Evolutionary conservation across 2,113 vertebrate species (phyloP), one percentile per base, ranked within the genome.

Genomic region (Excalfactoria chinensis): DNA sequence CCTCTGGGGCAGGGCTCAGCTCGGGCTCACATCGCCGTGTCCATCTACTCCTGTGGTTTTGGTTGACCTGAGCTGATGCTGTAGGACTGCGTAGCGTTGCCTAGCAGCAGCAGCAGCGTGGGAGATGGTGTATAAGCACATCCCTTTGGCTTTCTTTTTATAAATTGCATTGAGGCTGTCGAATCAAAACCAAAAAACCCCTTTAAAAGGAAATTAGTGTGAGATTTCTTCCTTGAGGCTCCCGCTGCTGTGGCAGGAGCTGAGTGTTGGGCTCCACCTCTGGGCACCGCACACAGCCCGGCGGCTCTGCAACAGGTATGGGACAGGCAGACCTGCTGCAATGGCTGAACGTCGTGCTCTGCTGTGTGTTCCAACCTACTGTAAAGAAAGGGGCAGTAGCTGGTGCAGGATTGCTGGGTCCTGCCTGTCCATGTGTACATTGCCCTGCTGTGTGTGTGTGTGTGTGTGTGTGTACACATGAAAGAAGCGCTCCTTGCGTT

Each of bases 291-390:
- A 13, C 0, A 2, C 78, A 82, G 75, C 44, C 40, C 35, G 35
- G 89, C 74, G 51, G 87, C 40, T 70, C 74, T 68, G 73, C 67
- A 55, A 76, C 82, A 40, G 92, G 44, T 40, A 30, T 60, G 67
- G 49, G 25, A 26, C 55, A 58, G 53, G 25, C 72, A 84, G 89
- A 78, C 56, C 0, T 3, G 76, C 84, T 82, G 94, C 90, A 95
- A 19, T 12, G 18, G 19, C 17, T 20, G 76, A 64, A 84, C 86
- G 87, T 94, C 92, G 95, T 89, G 93, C 89, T 95, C 84, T 90
- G 95, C 91, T 93, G 89, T 86, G 48, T 92, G 76, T 58, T 93
- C 84, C 84, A 91, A 86, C 83, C 75, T 92, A 84, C 89, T 95
- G 84, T 96, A 96, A 90, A 89, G 84, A 92, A 93, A 79, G 30